Base-by-base conservation (phyloP, 1,140 invertebrate genomes). In the Neodiprion virginianus region DNA sequence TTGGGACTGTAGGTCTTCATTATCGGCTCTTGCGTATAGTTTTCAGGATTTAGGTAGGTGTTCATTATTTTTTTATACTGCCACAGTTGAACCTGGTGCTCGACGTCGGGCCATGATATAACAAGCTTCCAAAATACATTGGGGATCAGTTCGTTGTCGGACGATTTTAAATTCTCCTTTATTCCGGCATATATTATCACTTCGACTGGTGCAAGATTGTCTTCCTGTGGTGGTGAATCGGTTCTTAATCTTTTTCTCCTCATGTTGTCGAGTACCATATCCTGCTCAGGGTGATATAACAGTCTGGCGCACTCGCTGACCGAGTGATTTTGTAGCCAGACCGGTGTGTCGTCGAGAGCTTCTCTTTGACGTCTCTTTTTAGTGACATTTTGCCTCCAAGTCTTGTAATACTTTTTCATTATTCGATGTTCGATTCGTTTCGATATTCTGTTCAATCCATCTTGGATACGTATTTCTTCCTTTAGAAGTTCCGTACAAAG, bases 91-190 rank as follows among this genome's bases (percentile, higher is more conserved):
- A 80, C 65, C 49, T 77, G 78, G 14, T 83, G 81, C 7, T 78
- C 75, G 14, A 86, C 74, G 72, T 88, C 82, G 14, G 92, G 91
- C 72, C 92, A 88, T 0, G 91, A 91, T 17, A 94, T 79, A n/a
- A 91, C 83, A 28, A 93, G 78, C 86, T 95, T 95, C 92, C 92
- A 94, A 82, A 90, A 94, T 69, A 90, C 85, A 76, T 89, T 89
- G 75, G 82, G 74, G 23, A 66, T 28, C 12, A 72, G 65, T 71
- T 82, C 77, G 0, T 76, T 79, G 0, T 85, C 79, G 1, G 78
- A 71, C 5, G 73, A 77, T 68, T 80, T 83, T 11, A 79, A 71
- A 67, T 85, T 85, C 67, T 88, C 82, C 67, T 83, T 86, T n/a
- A 88, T 76, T 8, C 86, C 88, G 3, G 77, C 79, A 48, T 84